Evolutionary conservation across 2,888 invertebrate species (phyloP), one percentile per base, ranked within the genome.

Genomic region (Protonemura montana): DNA sequence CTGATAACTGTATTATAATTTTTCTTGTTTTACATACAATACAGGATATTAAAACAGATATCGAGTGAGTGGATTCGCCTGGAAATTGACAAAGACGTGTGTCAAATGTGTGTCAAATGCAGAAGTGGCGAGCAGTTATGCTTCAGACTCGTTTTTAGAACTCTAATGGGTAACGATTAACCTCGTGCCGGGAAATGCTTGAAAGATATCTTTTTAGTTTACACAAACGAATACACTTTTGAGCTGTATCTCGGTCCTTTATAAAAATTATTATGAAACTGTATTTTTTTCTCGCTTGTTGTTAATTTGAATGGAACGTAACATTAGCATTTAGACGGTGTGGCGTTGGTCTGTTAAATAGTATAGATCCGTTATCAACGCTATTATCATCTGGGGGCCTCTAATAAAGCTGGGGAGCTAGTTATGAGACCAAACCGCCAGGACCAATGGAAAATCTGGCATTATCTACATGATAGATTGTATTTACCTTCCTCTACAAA

Each of bases 401-500:
- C 59, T 7, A 59, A 59, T 13, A 59, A 59, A 59, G 16, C 59
- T 59, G 16, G n/a, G n/a, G n/a, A 10, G 16, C 21, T 21, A 10
- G 59, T 59, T 59, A 59, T 59, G 59, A 13, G 21, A 13, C 59
- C 59, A 13, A 21, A 59, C 16, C 21, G 59, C 59, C 16, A 7
- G 59, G 59, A 59, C 59, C 59, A 59, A 59, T 59, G 59, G 6
- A 59, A 59, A 59, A 59, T 59, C 59, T 59, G 59, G 59, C 59
- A 59, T 59, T 59, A 59, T 59, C 59, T 59, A 16, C 21, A 59
- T 59, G 59, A 59, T 59, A 13, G 59, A 59, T 3, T 59, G 59
- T 59, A 59, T 59, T 59, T 59, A 59, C 59, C 59, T 59, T 59
- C 59, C 59, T 59, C 59, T 59, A 59, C 59, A 59, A 59, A 59